Evolutionary conservation across 1,140 invertebrate genomes (phyloP).

Genomic region (Zeugodacus cucurbitae): DNA sequence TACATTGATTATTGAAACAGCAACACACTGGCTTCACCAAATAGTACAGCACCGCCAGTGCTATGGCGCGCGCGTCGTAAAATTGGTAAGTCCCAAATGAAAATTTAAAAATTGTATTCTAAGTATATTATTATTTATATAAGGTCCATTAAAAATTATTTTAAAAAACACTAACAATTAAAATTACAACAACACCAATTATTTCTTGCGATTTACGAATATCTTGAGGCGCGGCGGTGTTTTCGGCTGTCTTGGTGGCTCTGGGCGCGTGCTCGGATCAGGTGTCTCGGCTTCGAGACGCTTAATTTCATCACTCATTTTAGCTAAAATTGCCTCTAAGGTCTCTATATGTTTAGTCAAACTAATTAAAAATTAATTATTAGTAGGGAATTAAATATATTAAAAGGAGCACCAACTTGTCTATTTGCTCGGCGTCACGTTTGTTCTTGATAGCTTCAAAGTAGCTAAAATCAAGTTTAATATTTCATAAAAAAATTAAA

Average conservation of each 20-base stretch:
- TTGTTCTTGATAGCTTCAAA: neutral
- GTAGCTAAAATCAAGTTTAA: neutral
- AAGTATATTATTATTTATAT: no score
- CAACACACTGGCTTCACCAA: conserved; percentile 77
- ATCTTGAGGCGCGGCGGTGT: neutral
- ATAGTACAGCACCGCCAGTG: conserved; percentile 79
- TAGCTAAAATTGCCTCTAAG: neutral
- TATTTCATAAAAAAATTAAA: neutral
- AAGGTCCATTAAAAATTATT: no score
- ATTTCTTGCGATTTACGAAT: neutral
- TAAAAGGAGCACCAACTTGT: neutral
- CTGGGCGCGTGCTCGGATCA: conserved; percentile 8
- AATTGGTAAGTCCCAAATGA: conserved; percentile 70
- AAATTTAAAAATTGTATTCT: neutral
- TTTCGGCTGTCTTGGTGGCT: neutral
- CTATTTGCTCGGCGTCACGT: neutral
- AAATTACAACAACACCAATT: neutral
- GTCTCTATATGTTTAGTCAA: neutral
- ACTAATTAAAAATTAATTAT: neutral
- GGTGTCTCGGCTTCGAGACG: neutral
- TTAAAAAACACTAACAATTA: neutral
- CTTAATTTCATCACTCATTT: neutral
- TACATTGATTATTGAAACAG: conserved; percentile 45
- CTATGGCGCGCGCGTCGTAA: conserved; percentile 78
- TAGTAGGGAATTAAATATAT: neutral